Evolutionary conservation across 2,113 vertebrate species (phyloP), one percentile per base, ranked within the genome.

Genomic region (Anser brachyrhynchus): DNA sequence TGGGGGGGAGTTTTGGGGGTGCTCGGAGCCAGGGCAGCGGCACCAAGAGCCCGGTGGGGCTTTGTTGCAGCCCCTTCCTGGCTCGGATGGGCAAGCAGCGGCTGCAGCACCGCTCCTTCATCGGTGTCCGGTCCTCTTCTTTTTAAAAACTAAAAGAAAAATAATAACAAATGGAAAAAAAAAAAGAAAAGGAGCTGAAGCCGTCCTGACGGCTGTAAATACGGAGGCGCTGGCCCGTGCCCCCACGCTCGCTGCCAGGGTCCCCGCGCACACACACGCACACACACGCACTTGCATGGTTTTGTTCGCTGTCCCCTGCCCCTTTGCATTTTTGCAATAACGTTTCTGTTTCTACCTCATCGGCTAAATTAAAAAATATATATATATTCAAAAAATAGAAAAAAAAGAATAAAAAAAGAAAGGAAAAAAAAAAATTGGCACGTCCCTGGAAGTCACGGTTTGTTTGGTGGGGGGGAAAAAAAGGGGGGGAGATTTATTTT

Each of bases 281-380:
- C 96, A 89, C 93, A 92, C 96, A 92, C 89, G 21, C 93, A 88
- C 96, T 87, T 93, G 96, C 96, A 96, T 95, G 98, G 98, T 98
- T 98, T 97, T 97, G 95, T 96, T 95, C 54, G 95, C 93, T 95
- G 93, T 91, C 66, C 93, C 72, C 43, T 54, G 9, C 35, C 75
- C 58, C 54, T 76, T 92, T 55, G 97, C 98, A 96, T 98, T 94
- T 92, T 97, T 69, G 98, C 98, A 98, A 98, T 98, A 98, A 95
- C 92, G 58, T 97, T 97, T 98, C 98, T 98, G 98, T 98, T 98
- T 98, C 99, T 99, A 99, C 98, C 99, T 99, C 99, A 99, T 98
- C 97, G 69, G 97, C 97, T 96, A 91, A 97, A 98, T 62, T 26
- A 19, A n/a, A 49, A 49, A 3, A 49, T 11, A 49, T 21, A 49